These are phyloP conservation scores for Zaprionus camerounensis DNA, from an alignment of 1,140 invertebrate species.

Conservation along the genomic window DNA sequence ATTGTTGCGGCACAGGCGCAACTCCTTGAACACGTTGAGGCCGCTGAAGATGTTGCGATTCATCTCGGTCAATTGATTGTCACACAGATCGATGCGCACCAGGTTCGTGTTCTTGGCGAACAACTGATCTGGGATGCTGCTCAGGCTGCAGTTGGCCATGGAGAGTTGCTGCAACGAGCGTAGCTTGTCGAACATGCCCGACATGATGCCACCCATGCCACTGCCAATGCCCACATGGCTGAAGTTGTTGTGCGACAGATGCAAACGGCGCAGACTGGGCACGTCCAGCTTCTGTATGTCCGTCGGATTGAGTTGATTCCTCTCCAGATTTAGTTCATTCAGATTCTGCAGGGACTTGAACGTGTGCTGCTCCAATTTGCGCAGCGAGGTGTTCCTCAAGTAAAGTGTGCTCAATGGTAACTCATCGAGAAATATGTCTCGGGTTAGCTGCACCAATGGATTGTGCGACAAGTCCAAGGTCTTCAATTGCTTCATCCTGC, in stretches of 20 bases:
- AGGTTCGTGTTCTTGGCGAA: slow-evolving; percentile 91
- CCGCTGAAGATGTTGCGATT: slow-evolving; percentile 89
- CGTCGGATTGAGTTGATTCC: slow-evolving; percentile 89
- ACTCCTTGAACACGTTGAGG: slow-evolving; percentile 89
- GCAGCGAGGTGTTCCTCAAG: slow-evolving; percentile 84
- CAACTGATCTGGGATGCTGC: slow-evolving; percentile 87
- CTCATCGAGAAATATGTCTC: slow-evolving; percentile 87
- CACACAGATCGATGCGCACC: slow-evolving; percentile 88
- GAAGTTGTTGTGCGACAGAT: slow-evolving; percentile 91
- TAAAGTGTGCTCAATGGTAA: slow-evolving; percentile 87
- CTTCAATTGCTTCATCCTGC: slow-evolving; percentile 86
- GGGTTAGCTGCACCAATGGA: slow-evolving; percentile 86
- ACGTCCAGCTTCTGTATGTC: slow-evolving; percentile 89
- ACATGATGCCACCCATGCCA: slow-evolving; percentile 61
- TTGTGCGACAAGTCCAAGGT: slow-evolving; percentile 89
- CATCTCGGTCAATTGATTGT: slow-evolving; percentile 88
- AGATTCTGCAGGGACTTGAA: slow-evolving; percentile 88
- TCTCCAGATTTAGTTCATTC: slow-evolving; percentile 89
- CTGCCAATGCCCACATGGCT: slow-evolving; percentile 86
- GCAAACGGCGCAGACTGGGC: slow-evolving; percentile 89
- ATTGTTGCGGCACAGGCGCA: slow-evolving; percentile 90
- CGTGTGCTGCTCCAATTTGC: slow-evolving; percentile 87
- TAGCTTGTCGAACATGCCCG: slow-evolving; percentile 88
- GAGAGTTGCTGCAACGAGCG: slow-evolving; percentile 90
- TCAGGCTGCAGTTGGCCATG: slow-evolving; percentile 89